phyloP scores from a whole-genome alignment of 1,140 invertebrate species.

The Trachymyrmex septentrionalis region DNA sequence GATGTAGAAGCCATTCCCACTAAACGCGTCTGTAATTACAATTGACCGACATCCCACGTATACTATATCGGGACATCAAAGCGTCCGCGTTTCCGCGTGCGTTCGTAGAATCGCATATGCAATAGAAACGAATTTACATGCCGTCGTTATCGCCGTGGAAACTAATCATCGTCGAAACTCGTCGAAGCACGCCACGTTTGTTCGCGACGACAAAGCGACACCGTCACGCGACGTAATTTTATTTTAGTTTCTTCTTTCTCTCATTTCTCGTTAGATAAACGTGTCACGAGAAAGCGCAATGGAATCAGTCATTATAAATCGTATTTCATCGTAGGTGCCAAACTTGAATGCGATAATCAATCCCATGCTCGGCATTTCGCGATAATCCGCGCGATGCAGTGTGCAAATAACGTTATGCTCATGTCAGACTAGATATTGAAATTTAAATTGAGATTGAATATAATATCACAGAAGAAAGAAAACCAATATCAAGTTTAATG shows the following conservation, averaged over 20 bases:
- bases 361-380: background rate
- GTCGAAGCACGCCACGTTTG: background rate
- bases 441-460: no score
- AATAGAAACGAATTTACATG: slow-evolving; percentile 22
- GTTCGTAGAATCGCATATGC: slow-evolving; percentile 14
- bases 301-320: no score
- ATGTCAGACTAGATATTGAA: no score
- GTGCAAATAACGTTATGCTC: background rate
- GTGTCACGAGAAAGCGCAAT: background rate
- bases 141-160: slow-evolving; percentile 3
- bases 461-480: no score
- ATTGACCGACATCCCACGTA: slow-evolving; percentile 45
- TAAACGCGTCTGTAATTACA: slow-evolving; percentile 65
- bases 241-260: slow-evolving; percentile 10
- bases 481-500: no score
- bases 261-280: background rate
- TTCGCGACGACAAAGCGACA: slow-evolving; percentile 7
- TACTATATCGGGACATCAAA: slow-evolving; percentile 17
- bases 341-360: background rate
- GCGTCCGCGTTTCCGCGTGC: slow-evolving; percentile 25
- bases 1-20: slow-evolving; percentile 35
- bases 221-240: background rate
- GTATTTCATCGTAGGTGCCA: no score
- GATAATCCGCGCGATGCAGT: background rate
- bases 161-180: background rate